Conservation (phyloP, 1,140 invertebrate genomes). For the Carposina sasakii region DNA sequence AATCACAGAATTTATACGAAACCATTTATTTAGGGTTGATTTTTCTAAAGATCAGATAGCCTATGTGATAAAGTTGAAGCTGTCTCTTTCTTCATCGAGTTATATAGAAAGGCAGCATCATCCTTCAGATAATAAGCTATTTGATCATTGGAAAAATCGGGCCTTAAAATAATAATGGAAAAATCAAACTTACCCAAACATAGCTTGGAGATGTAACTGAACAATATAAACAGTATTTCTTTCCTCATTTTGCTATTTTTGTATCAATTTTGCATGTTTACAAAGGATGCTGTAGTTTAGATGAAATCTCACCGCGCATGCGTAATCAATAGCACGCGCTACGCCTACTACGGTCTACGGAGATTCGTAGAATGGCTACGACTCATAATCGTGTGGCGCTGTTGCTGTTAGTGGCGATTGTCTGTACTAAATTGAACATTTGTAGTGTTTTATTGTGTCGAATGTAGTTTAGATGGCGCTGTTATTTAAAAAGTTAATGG, state of each 20-base stretch:
- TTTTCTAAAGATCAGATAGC: no score
- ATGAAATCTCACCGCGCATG: constrained; percentile 30
- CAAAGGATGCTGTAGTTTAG: constrained; percentile 25
- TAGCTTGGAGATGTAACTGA: constrained; percentile 23
- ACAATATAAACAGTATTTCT: constrained; percentile 31
- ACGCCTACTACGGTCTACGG: no score
- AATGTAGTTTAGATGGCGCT: constrained; percentile 21
- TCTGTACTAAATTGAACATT: constrained; percentile 5
- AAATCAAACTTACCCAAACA: constrained; percentile 39
- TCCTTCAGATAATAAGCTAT: no score
- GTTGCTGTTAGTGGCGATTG: not conserved
- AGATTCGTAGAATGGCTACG: no score
- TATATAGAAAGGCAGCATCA: no score
- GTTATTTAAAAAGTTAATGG: not conserved
- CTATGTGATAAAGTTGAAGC: no score
- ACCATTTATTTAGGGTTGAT: no score
- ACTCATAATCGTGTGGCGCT: no score
- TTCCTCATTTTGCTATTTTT: constrained; percentile 37
- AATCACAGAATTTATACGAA: constrained; percentile 1
- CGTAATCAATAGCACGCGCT: constrained; percentile 48
- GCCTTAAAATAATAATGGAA: constrained; percentile 1
- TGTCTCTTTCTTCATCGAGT: no score
- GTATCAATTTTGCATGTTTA: constrained; percentile 30
- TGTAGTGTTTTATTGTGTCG: constrained; percentile 9
- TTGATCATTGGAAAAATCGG: no score